Percentiles rank a stretch among this genome's conserved stretches.
These are phyloP conservation scores for Phataginus tetradactyla DNA, from an alignment of 2,797 vertebrate genomes.

Conservation along the genomic window DNA sequence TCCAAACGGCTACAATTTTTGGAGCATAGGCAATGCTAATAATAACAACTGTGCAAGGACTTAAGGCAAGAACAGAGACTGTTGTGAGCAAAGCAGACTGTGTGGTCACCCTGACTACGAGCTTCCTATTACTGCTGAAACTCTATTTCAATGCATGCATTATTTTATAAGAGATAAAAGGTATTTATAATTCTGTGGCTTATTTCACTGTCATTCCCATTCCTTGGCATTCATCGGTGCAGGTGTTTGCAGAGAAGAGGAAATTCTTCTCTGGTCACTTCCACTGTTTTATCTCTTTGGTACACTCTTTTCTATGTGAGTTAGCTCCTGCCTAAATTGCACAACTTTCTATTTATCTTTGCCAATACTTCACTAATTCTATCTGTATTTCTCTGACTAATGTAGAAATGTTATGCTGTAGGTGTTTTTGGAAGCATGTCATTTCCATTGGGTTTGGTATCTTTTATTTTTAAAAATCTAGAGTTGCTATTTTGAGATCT, in stretches of 20 bases:
- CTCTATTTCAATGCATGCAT: neutral
- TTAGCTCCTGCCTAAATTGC: neutral
- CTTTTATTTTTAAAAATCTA: constrained; percentile 57
- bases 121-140: neutral
- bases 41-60: neutral
- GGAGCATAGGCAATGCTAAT: neutral
- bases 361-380: constrained; percentile 32
- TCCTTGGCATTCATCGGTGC: neutral
- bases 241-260: constrained; percentile 25
- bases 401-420: neutral
- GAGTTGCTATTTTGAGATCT: constrained; percentile 57
- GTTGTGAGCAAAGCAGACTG: neutral
- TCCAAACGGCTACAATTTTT: neutral
- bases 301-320: neutral
- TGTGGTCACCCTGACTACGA: fast-evolving
- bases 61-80: neutral
- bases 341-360: neutral
- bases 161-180: neutral
- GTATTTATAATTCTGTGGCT: neutral
- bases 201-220: neutral
- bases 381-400: neutral
- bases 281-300: neutral
- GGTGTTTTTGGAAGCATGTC: constrained; percentile 61
- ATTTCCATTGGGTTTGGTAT: neutral
- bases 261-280: neutral